Evolutionary conservation across 2,888 invertebrate species (phyloP).

Genomic region (Acanthoscelides obtectus): DNA sequence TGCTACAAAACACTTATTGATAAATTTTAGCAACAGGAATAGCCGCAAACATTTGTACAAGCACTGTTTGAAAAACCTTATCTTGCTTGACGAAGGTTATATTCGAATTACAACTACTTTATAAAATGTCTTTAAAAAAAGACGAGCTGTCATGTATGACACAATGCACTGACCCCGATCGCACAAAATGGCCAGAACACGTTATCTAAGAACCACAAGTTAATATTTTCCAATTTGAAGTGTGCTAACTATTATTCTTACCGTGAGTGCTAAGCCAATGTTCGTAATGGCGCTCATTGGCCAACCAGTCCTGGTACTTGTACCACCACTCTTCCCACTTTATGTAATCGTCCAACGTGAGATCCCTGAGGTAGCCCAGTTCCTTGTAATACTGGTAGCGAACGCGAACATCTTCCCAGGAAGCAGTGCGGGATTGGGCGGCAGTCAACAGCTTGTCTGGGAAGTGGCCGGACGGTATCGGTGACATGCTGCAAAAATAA

Average conservation of each 20-base stretch:
- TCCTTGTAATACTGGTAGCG: constrained; percentile 87
- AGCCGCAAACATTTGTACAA: too few relatives aligned
- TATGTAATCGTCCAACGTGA: constrained; percentile 75
- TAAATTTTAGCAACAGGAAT: too few relatives aligned
- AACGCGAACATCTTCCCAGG: constrained; percentile 86
- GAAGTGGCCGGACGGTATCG: constrained; percentile 70
- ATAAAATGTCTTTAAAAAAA: too few relatives aligned
- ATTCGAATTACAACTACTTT: too few relatives aligned
- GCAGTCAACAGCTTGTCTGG: constrained; percentile 71
- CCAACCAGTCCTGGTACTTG: constrained; percentile 87
- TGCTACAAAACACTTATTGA: too few relatives aligned
- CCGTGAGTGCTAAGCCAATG: constrained; percentile 58
- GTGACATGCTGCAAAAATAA: constrained; percentile 55
- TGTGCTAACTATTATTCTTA: not conserved
- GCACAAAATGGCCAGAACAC: too few relatives aligned
- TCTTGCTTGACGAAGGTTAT: too few relatives aligned
- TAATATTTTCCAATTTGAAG: too few relatives aligned
- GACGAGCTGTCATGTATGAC: too few relatives aligned
- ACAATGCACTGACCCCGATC: too few relatives aligned
- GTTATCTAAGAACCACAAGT: too few relatives aligned
- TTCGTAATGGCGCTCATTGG: constrained; percentile 73
- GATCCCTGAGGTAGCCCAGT: constrained; percentile 75
- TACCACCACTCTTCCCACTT: constrained; percentile 97
- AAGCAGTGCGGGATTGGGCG: constrained; percentile 64
- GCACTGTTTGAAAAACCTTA: too few relatives aligned